phyloP scores from a whole-genome alignment of 2,888 invertebrate genomes.

The Tineola bisselliella region DNA sequence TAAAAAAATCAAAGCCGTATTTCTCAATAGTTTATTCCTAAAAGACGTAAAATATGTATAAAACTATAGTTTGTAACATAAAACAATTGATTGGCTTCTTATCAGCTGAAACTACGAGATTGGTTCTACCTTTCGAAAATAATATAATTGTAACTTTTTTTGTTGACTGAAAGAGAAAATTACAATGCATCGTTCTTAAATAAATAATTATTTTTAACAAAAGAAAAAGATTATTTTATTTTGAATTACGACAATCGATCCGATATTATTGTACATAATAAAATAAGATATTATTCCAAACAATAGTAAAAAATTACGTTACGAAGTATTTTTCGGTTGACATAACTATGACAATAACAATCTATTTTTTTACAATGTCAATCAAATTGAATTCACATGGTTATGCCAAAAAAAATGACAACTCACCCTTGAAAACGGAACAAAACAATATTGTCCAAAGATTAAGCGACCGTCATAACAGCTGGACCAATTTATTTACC shows the following conservation, averaged over 20 bases:
- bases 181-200: no score
- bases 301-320: neutral
- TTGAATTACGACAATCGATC: no score
- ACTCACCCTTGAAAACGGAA: constrained; percentile 1
- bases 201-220: no score
- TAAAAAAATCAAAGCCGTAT: neutral
- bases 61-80: constrained; percentile 16
- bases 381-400: neutral
- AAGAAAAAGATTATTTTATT: no score
- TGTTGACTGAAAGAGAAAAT: no score
- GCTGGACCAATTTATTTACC: neutral
- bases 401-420: neutral
- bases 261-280: no score
- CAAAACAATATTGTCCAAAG: neutral
- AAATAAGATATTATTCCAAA: neutral
- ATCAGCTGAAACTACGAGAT: constrained; percentile 25
- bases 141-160: no score
- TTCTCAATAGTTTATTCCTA: neutral
- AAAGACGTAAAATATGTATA: neutral
- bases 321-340: neutral
- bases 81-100: constrained; percentile 43
- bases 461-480: neutral
- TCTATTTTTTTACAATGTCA: neutral
- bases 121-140: neutral
- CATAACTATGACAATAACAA: neutral